Conservation (phyloP, 2,113 vertebrate species). For the Syngnathus typhle region DNA sequence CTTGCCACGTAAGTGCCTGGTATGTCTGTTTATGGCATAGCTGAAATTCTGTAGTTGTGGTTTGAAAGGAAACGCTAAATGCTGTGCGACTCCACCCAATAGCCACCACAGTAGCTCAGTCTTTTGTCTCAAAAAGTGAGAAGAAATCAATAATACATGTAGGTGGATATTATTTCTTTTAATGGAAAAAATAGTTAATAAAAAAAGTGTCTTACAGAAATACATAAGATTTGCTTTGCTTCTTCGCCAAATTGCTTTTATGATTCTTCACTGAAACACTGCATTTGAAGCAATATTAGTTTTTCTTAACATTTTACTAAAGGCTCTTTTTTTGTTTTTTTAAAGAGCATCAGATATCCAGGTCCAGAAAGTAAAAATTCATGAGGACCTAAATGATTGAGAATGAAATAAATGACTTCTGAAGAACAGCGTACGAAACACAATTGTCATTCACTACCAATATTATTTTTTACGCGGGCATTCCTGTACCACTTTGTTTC, state of each 20-base stretch:
- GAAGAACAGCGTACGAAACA: not conserved
- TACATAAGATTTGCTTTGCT: not conserved
- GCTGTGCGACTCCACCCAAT: slow-evolving; percentile 10
- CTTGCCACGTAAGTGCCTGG: slow-evolving; percentile 18
- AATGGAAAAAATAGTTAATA: not conserved
- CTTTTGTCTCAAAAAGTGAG: not conserved
- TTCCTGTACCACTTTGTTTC: no score
- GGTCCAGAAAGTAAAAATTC: no score
- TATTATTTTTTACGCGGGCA: not conserved
- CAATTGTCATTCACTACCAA: not conserved
- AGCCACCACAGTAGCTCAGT: slow-evolving; percentile 6
- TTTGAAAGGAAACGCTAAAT: slow-evolving; percentile 14
- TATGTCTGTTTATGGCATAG: slow-evolving; percentile 10
- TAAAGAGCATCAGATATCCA: no score
- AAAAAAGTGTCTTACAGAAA: not conserved
- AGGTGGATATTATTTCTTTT: not conserved
- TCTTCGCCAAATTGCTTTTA: not conserved
- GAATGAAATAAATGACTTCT: no score
- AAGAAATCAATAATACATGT: no score
- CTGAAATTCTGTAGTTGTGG: not conserved
- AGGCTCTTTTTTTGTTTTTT: not conserved
- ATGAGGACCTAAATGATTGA: no score
- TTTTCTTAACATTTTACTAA: not conserved
- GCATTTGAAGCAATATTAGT: not conserved
- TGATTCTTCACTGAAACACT: slow-evolving; percentile 3